Percentiles rank a stretch among this genome's conserved stretches.
Conservation (phyloP, 23 tunicate species). For the Ascidia mentula region DNA sequence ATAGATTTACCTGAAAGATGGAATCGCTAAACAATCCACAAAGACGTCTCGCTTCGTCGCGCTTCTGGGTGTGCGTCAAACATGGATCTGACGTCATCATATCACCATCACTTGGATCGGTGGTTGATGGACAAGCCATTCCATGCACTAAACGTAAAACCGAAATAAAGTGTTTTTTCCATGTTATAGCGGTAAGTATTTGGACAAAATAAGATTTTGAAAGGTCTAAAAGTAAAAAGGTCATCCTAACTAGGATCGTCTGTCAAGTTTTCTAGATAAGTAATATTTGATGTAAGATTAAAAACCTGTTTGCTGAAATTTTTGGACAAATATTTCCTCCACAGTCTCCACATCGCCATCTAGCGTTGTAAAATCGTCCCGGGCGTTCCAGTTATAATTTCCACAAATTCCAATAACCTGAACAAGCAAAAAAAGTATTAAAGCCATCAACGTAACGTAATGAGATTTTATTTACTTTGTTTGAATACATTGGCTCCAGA, state of each 20-base stretch:
- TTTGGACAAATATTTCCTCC: constrained; percentile 23
- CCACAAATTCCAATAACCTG: constrained; percentile 76
- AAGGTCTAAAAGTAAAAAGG: too few relatives aligned
- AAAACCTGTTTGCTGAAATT: constrained; percentile 38
- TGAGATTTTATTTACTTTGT: constrained; percentile 25
- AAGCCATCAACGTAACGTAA: neutral
- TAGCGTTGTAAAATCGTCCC: constrained; percentile 61
- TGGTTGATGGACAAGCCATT: neutral
- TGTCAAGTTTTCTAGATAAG: too few relatives aligned
- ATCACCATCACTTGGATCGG: neutral
- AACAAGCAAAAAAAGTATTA: neutral
- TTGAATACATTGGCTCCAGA: constrained; percentile 45
- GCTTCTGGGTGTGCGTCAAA: constrained; percentile 38
- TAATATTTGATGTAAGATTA: too few relatives aligned
- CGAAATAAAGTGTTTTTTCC: too few relatives aligned
- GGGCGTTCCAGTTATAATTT: constrained; percentile 67
- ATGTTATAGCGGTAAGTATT: too few relatives aligned
- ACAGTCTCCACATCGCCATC: constrained; percentile 61
- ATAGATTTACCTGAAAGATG: constrained; percentile 27
- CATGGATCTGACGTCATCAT: constrained; percentile 31
- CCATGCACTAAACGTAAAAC: neutral
- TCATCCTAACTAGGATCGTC: too few relatives aligned
- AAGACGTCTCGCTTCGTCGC: constrained; percentile 29
- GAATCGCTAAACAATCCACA: constrained; percentile 21
- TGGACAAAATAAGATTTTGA: too few relatives aligned